phyloP scores from a whole-genome alignment of 2,113 vertebrate genomes.

The Eptesicus fuscus region DNA sequence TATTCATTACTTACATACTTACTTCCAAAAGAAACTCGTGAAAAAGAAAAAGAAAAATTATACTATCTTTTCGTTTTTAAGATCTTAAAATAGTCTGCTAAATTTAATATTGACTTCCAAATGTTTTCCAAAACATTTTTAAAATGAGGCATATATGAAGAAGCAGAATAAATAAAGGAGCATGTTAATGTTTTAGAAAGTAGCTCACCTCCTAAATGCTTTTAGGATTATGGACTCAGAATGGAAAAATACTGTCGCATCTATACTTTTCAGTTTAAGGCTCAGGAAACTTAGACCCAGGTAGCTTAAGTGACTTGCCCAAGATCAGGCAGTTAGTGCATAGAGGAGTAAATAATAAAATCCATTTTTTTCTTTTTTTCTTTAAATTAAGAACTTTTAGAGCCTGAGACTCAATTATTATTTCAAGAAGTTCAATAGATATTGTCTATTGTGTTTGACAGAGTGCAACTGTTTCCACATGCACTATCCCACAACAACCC shows the following conservation, averaged over 20 bases:
- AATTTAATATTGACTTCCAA: conserved; percentile 40
- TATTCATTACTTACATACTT: conserved; percentile 70
- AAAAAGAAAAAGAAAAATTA: conserved; percentile 46
- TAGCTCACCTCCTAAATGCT: not conserved
- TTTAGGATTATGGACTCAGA: conserved; percentile 1
- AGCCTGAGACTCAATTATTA: not conserved
- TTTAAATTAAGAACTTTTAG: not conserved
- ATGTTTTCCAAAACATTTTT: conserved; percentile 21
- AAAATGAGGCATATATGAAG: not conserved
- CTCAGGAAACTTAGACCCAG: not conserved
- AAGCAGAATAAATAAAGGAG: not conserved
- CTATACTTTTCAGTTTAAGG: not conserved
- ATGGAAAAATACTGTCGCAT: not conserved
- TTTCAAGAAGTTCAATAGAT: not conserved
- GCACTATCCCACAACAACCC: not conserved
- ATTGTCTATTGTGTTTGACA: not conserved
- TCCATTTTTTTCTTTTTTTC: not conserved
- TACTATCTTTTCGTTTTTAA: conserved; percentile 42
- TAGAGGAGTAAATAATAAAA: not conserved
- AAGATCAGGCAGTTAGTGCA: not conserved
- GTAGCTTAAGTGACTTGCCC: not conserved
- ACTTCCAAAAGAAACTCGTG: conserved; percentile 58
- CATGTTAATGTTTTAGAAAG: not conserved
- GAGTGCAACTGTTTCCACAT: not conserved
- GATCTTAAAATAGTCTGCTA: conserved; percentile 39